Base-by-base conservation (phyloP, 2,113 vertebrate genomes). In the Meles meles region DNA sequence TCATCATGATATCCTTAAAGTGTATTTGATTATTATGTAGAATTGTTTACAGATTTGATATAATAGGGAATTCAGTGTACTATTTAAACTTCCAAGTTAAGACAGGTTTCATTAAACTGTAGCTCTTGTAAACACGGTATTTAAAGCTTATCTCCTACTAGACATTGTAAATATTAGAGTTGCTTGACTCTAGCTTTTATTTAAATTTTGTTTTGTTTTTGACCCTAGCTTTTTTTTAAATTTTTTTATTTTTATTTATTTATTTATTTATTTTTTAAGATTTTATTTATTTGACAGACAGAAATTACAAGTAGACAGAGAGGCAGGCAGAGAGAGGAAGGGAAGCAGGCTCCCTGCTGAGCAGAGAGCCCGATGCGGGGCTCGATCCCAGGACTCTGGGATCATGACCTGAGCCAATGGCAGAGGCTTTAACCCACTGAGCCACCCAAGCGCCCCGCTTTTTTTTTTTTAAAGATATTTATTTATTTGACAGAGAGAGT, bases 91-190 rank as follows among this genome's bases (percentile, higher is more conserved):
- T 79, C 23, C 89, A 88, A 81, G n/a, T 67, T 85, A 81, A 71
- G 49, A 86, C 71, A 37, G 13, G n/a, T 97, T 97, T 95, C 49
- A 67, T 88, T 96, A 74, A 97, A 88, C 49, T 80, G 23, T 83
- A 37, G 3, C 57, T 84, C 47, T 94, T 89, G 13, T 76, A 76
- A 47, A 17, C 44, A 27, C 7, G 13, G 39, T 74, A 27, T 74
- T 42, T 74, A 94, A 91, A 96, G 47, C 6, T 20, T 85, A 2
- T 81, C 44, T 71, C n/a, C 39, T 92, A 88, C 12, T 83, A 82
- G 2, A 29, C 39, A 55, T 90, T 65, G 8, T 90, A 88, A 83
- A 83, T 96, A 93, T 90, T 5, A 93, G 34, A 39, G 34, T 81
- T 83, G 29, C 31, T 90, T 97, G 72, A 49, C 44, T 7, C 29